These are phyloP conservation scores for Clostera curtula DNA, from an alignment of 2,888 invertebrate species.

Conservation along the genomic window DNA sequence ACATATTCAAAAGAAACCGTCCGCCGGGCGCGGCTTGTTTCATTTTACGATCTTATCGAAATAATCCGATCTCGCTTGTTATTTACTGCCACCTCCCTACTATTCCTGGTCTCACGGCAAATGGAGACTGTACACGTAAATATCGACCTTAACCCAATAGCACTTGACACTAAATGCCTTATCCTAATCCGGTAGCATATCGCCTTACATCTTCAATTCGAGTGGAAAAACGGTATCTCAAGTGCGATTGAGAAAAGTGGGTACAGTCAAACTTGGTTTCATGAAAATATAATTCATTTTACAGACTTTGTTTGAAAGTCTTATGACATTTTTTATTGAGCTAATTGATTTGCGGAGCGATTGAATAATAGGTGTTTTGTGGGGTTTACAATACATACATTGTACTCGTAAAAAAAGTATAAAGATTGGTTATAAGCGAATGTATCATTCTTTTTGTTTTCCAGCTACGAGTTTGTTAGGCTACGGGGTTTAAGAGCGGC, in stretches of 20 bases:
- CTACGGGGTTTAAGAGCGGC: too few species aligned
- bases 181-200: slow-evolving; percentile 35
- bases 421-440: too few species aligned
- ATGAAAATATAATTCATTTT: slow-evolving; percentile 48
- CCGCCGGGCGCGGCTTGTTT: slow-evolving; percentile 64
- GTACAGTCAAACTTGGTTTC: slow-evolving; percentile 36
- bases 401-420: too few species aligned
- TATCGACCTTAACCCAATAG: slow-evolving; percentile 43
- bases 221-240: slow-evolving; percentile 30
- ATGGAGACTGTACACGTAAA: slow-evolving; percentile 37
- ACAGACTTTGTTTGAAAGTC: slow-evolving; percentile 17
- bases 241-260: slow-evolving; percentile 35
- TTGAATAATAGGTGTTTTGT: too few species aligned
- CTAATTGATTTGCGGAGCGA: too few species aligned
- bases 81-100: slow-evolving; percentile 69
- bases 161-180: slow-evolving; percentile 42
- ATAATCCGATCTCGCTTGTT: slow-evolving; percentile 72
- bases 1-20: slow-evolving; percentile 63
- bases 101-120: slow-evolving; percentile 47
- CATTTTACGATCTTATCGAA: slow-evolving; percentile 75
- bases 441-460: too few species aligned
- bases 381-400: too few species aligned
- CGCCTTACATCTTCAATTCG: slow-evolving; percentile 44
- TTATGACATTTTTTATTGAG: slow-evolving; percentile 45
- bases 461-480: too few species aligned